These are phyloP conservation scores for Adelognathus sp. DNA, from an alignment of 2,888 invertebrate species.

Conservation along the genomic window DNA sequence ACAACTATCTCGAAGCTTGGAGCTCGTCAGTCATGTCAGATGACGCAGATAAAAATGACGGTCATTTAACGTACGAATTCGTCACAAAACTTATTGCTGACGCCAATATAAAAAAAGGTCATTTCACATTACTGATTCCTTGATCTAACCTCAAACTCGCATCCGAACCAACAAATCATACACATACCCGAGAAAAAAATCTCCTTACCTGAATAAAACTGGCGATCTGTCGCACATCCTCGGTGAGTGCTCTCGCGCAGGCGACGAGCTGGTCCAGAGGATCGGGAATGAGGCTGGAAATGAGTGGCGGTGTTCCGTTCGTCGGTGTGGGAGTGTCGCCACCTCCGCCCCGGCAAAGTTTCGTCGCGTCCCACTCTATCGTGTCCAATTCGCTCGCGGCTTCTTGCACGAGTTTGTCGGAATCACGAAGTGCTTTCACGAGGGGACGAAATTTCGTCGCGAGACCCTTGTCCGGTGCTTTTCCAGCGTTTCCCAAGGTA, in stretches of 20 bases:
- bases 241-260: slow-evolving; percentile 92
- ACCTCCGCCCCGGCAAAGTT: slow-evolving; percentile 83
- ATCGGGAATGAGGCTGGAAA: slow-evolving; percentile 83
- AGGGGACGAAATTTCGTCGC: slow-evolving; percentile 89
- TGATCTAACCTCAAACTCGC: too few relatives aligned
- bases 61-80: too few relatives aligned
- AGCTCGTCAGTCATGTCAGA: too few relatives aligned
- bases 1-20: too few relatives aligned
- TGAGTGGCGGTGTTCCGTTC: slow-evolving; percentile 81
- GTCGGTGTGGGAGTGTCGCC: slow-evolving; percentile 80
- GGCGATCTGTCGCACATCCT: slow-evolving; percentile 94
- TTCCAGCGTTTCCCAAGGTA: slow-evolving; percentile 92
- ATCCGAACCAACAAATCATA: too few relatives aligned
- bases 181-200: slow-evolving; percentile 23
- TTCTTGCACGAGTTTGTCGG: slow-evolving; percentile 90
- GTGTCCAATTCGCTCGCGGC: slow-evolving; percentile 89
- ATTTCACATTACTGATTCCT: too few relatives aligned
- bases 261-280: slow-evolving; percentile 94
- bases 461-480: slow-evolving; percentile 90
- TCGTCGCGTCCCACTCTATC: slow-evolving; percentile 90
- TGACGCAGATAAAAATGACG: too few relatives aligned
- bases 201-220: slow-evolving; percentile 88
- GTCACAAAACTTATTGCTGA: too few relatives aligned
- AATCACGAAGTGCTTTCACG: slow-evolving; percentile 90
- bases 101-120: too few relatives aligned